Base-by-base conservation (phyloP, 1,140 invertebrate genomes). In the Zaprionus inermis region DNA sequence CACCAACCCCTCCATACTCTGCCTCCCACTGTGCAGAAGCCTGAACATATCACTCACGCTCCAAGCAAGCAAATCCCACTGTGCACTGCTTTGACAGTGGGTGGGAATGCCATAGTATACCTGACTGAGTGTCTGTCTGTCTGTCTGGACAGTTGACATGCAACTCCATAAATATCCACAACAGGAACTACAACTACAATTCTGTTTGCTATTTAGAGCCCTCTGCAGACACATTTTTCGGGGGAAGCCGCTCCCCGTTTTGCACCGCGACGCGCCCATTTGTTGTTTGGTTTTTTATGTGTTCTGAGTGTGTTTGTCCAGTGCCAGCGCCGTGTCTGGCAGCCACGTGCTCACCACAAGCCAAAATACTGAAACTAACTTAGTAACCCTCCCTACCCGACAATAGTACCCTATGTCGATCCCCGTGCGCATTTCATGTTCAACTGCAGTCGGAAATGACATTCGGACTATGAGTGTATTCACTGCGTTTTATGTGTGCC, bases 371-470 rank as follows among this genome's bases (percentile, higher is more conserved):
- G 28, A n/a, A 7, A 41, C n/a, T 41, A 41, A 44, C 38, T 16
- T 9, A 16, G 41, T 1, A 28, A 5, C 24, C 28, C 16, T 11
- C 7, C 24, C 16, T 16, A 20, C 22, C 16, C 22, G 1, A 4
- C 16, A 10, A 0, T 22, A 1, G 44, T 11, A 11, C 2, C n/a
- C 38, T 44, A 16, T 49, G 41, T 18, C n/a, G 16, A 18, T 46
- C 41, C 41, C 41, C 0, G 16, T 18, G 44, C 44, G 44, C 44
- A 49, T 49, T 84, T 75, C 70, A 78, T 85, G 81, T 84, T 71
- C 79, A 71, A 85, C 78, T 78, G 81, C 81, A 78, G 81, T 84
- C 81, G 81, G 81, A 84, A 84, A 84, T 84, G 81, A 52, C 72
- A 81, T 72, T 78, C 67, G 81, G 81, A 78, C 77, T 68, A 36